A percentile compares a stretch with the other conserved stretches of the same genome.
These are phyloP conservation scores for Nymphalis io DNA, from an alignment of 1,140 invertebrate genomes.

Conservation along the genomic window DNA sequence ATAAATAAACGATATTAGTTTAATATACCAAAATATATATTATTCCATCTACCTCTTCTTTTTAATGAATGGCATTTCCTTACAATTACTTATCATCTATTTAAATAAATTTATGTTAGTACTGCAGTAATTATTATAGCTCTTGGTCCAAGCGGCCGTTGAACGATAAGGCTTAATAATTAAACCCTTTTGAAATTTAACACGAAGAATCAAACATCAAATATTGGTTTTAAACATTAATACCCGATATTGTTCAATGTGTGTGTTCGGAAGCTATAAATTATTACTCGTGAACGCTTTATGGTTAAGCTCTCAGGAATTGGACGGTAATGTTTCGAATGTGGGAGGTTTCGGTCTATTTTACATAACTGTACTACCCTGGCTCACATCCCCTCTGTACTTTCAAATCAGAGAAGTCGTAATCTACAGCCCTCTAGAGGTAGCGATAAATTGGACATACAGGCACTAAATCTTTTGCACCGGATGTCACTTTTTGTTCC, in stretches of 20 bases:
- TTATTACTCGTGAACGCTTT: constrained; percentile 62
- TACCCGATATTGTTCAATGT: constrained; percentile 16
- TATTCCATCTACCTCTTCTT: no score
- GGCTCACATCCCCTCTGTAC: constrained; percentile 29
- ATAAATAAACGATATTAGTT: no score
- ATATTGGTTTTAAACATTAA: background rate
- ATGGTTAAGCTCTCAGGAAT: constrained; percentile 57
- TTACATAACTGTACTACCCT: constrained; percentile 49
- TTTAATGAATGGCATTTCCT: no score
- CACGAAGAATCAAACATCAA: background rate
- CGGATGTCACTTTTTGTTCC: constrained; percentile 22
- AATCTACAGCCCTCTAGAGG: constrained; percentile 47
- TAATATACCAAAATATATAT: no score
- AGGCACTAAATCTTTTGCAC: constrained; percentile 24
- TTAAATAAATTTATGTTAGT: no score
- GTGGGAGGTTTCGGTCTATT: constrained; percentile 43
- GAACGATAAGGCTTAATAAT: background rate
- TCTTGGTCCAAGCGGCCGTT: no score
- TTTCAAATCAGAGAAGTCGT: constrained; percentile 41
- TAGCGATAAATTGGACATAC: constrained; percentile 48
- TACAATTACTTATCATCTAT: no score
- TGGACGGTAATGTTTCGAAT: constrained; percentile 58
- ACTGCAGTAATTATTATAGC: no score
- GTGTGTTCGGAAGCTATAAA: constrained; percentile 49
- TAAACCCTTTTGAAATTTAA: background rate